Evolutionary conservation across 1,140 invertebrate species (phyloP), one percentile per base, ranked within the genome.

Genomic region (Ceratina calcarata): DNA sequence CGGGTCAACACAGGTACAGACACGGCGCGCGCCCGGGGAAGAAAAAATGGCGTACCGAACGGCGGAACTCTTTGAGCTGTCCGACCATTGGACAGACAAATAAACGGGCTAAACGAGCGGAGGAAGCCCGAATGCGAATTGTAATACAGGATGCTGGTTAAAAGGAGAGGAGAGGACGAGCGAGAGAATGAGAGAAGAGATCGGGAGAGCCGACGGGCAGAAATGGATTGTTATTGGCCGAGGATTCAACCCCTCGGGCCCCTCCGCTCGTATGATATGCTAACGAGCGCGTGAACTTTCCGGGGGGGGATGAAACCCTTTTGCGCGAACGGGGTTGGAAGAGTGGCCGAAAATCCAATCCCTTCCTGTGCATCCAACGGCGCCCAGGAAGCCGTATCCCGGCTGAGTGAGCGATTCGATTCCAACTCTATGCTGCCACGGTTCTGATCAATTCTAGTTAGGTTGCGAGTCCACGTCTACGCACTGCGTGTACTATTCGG

Each of bases 181-280:
- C 37, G 37, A 45, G 37, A 7, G 37, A 45, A 45, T 10, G 10
- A 45, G 37, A 45, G 51, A 4, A 15, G 57, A 57, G 55, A 24
- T 45, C 20, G 60, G 4, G 76, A 76, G 75, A 67, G 51, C 32
- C 85, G 88, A 85, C 87, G 86, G 84, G 64, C 78, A 67, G 81
- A 79, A 85, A 89, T 85, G 86, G 81, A 89, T 86, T 86, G 87
- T 90, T 89, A 90, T 89, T 90, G 89, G 88, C 85, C 82, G 88
- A 87, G 88, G 60, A 89, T 87, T 85, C 70, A 87, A 87, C 88
- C 88, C 37, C 88, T 89, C 85, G 85, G 60, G 69, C 75, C 65
- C 75, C 51, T 62, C 72, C 62, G 18, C 79, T 65, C 85, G 78
- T 87, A 87, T 89, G 85, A 89, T 89, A 90, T 90, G 89, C 86